phyloP scores from a whole-genome alignment of 2,113 vertebrate species.

The human (Homo sapiens) region GRCh38 chr1:198356001-198356500 shows the following conservation, averaged over 20 bases:
- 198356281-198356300: background rate
- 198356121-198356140: background rate
- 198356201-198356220: rapidly evolving
- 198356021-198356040: background rate
- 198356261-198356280: background rate
- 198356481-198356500: background rate
- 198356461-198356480: background rate
- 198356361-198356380: background rate
- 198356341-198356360: background rate
- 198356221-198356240: background rate
- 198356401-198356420: background rate
- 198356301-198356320: background rate
- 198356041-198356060: background rate
- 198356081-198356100: background rate
- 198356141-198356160: rapidly evolving
- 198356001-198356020: background rate
- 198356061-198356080: background rate
- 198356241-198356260: background rate
- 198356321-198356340: background rate
- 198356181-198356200: background rate
- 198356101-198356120: background rate
- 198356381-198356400: background rate
- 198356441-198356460: background rate
- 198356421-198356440: background rate
- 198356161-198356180: background rate